phyloP scores from a whole-genome alignment of 1,140 invertebrate genomes.

The Amphibalanus amphitrite region DNA sequence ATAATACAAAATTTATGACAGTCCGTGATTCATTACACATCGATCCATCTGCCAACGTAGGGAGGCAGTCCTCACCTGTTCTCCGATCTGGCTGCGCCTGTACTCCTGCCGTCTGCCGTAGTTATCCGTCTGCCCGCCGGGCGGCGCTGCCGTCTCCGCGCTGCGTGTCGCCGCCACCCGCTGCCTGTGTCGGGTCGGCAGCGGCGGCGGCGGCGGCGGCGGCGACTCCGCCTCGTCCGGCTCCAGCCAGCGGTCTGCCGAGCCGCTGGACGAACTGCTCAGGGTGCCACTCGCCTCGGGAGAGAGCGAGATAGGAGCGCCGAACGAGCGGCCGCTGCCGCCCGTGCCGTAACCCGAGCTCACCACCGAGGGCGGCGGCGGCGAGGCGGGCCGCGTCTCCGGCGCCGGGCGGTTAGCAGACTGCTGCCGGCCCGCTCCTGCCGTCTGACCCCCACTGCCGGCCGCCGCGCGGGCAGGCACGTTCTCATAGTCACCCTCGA shows the following conservation, averaged over 20 bases:
- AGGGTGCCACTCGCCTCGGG: not conserved
- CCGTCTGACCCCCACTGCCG: too few relatives aligned
- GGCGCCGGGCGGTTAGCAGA: too few relatives aligned
- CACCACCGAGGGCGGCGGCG: conserved; percentile 60
- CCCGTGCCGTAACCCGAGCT: conserved; percentile 71
- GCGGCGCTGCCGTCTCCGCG: not conserved
- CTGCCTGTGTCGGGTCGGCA: not conserved
- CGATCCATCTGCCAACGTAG: too few relatives aligned
- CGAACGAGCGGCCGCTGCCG: conserved; percentile 49
- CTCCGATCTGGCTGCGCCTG: not conserved
- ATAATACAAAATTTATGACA: too few relatives aligned
- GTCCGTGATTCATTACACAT: too few relatives aligned
- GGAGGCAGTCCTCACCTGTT: not conserved
- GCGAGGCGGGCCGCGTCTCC: conserved; percentile 28
- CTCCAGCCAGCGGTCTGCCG: not conserved
- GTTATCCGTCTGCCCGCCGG: not conserved
- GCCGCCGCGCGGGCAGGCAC: not conserved
- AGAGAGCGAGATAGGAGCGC: not conserved
- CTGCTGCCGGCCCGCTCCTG: not conserved
- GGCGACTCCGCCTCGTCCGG: not conserved
- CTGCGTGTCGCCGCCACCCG: not conserved
- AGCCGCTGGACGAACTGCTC: not conserved
- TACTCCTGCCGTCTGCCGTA: not conserved
- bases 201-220: too few relatives aligned
- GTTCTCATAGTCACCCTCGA: not conserved